Conservation (phyloP, 2,113 vertebrate genomes). For the Coryphaenoides rupestris region DNA sequence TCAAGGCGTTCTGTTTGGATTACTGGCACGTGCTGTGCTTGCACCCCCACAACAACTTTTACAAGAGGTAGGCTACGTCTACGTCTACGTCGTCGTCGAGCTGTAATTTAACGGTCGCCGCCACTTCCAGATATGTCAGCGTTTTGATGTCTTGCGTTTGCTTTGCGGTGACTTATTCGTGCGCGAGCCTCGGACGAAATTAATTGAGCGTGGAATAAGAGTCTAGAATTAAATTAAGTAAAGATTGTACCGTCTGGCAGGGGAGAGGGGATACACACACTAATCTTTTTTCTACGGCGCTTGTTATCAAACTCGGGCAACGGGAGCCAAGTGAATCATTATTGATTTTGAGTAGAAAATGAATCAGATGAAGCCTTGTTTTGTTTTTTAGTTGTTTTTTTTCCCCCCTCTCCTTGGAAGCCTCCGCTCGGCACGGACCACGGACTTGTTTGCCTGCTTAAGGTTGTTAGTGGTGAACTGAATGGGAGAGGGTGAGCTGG, state of each 20-base stretch:
- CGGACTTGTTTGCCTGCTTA: constrained; percentile 32
- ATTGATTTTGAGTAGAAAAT: constrained; percentile 17
- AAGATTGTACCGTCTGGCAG: not conserved
- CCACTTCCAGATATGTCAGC: not conserved
- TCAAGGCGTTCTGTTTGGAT: constrained; percentile 97
- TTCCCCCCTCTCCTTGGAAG: constrained; percentile 12
- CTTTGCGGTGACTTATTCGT: not conserved
- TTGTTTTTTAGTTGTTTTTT: constrained; percentile 21
- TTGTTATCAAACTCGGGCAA: constrained; percentile 20
- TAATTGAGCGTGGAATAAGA: too few species aligned
- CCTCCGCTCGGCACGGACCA: constrained; percentile 24
- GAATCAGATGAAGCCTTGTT: not conserved
- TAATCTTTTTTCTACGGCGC: constrained; percentile 3
- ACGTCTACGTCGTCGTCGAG: constrained; percentile 57
- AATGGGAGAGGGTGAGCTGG: not conserved
- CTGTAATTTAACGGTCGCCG: not conserved
- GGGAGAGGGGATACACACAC: not conserved
- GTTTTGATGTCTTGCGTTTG: constrained; percentile 4
- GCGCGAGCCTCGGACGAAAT: not conserved
- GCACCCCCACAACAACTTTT: constrained; percentile 88
- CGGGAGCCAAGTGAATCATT: constrained; percentile 22
- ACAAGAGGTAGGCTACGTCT: too few species aligned
- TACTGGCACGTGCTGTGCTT: constrained; percentile 97
- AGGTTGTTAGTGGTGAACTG: constrained; percentile 19
- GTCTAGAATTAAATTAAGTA: not conserved